Conservation (phyloP, 1,140 invertebrate genomes). For the Drosophila kanapiae region DNA sequence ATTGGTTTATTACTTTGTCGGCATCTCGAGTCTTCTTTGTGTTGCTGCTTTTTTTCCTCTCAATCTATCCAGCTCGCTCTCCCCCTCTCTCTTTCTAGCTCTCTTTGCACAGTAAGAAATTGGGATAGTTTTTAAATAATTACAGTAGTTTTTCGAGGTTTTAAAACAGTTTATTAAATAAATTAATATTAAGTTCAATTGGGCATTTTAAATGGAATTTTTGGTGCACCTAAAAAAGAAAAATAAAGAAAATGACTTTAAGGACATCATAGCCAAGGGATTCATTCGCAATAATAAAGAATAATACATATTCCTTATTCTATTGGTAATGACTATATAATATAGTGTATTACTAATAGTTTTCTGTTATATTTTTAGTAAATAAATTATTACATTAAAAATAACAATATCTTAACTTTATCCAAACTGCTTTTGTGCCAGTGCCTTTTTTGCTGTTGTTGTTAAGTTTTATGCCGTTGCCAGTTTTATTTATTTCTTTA, state of each 20-base stretch:
- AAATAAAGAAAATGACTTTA: no score
- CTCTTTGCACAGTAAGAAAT: conserved; percentile 20
- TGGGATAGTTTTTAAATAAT: conserved; percentile 1
- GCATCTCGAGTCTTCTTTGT: conserved; percentile 79
- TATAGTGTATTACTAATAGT: no score
- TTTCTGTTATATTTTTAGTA: no score
- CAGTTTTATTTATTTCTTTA: conserved; percentile 82
- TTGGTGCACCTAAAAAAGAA: no score
- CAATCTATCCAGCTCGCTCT: conserved; percentile 34
- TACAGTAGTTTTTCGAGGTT: background rate
- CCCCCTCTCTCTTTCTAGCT: conserved; percentile 15
- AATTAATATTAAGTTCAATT: no score
- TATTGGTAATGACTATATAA: no score
- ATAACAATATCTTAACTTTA: background rate
- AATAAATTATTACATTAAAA: no score
- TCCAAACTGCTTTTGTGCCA: background rate
- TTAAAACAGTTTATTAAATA: no score
- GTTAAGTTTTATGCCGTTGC: conserved; percentile 72
- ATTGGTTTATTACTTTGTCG: conserved; percentile 84
- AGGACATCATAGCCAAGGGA: no score
- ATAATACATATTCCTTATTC: no score
- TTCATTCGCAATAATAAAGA: no score
- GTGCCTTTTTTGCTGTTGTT: conserved; percentile 9
- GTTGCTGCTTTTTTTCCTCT: conserved; percentile 46
- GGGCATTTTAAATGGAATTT: no score